These are phyloP conservation scores for Deroplatys truncata DNA, from an alignment of 2,888 invertebrate species.

Conservation along the genomic window DNA sequence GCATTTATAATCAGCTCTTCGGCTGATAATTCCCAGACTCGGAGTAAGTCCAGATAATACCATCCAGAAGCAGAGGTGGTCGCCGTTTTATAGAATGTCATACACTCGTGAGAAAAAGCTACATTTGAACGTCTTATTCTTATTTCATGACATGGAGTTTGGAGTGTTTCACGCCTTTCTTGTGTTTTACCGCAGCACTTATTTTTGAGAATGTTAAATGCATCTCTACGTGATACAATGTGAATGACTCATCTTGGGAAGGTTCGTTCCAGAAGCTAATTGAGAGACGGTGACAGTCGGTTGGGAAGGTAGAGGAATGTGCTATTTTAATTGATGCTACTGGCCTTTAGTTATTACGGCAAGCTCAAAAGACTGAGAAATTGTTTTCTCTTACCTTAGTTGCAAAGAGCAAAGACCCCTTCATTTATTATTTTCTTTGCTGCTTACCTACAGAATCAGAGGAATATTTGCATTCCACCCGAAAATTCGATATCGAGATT, in stretches of 20 bases:
- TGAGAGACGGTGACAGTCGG: not conserved
- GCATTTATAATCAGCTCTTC: not conserved
- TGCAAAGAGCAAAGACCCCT: too few species aligned
- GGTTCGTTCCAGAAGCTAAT: not conserved
- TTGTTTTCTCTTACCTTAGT: not conserved
- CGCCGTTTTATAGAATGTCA: not conserved
- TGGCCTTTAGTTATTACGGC: too few species aligned
- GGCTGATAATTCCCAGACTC: not conserved
- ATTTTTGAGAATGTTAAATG: not conserved
- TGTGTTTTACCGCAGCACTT: not conserved
- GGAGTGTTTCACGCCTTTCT: not conserved
- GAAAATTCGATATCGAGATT: too few species aligned
- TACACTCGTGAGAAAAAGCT: not conserved
- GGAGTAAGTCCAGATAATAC: too few species aligned
- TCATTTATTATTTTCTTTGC: too few species aligned
- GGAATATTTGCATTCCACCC: too few species aligned
- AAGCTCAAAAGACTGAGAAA: not conserved
- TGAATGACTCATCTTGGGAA: not conserved
- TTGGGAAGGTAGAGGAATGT: not conserved
- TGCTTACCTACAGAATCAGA: too few species aligned
- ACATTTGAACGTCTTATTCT: not conserved
- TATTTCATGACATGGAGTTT: not conserved
- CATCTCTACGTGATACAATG: not conserved
- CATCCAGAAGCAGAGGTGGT: not conserved
- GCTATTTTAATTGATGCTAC: not conserved